A percentile compares a stretch with the other conserved stretches of the same genome.
phyloP scores from a whole-genome alignment of 2,113 vertebrate species.

The Reinhardtius hippoglossoides region DNA sequence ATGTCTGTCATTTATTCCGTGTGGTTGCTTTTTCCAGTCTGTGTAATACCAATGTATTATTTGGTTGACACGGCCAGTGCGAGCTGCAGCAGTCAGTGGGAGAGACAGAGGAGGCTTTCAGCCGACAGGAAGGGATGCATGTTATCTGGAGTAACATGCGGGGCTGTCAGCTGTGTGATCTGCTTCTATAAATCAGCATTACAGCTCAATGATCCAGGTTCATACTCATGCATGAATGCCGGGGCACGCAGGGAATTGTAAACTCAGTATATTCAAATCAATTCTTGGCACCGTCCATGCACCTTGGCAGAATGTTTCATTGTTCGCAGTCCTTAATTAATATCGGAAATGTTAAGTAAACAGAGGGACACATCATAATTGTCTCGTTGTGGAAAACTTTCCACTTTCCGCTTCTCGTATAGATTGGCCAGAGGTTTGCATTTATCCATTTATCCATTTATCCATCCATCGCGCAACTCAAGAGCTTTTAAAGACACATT shows the following conservation, averaged over 20 bases:
- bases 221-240: slow-evolving; percentile 34
- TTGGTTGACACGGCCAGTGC: slow-evolving; percentile 12
- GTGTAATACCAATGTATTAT: slow-evolving; percentile 12
- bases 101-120: slow-evolving; percentile 30
- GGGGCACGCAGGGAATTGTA: slow-evolving; percentile 17
- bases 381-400: background rate
- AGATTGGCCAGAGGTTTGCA: too few species aligned
- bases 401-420: too few species aligned
- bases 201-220: slow-evolving; percentile 49
- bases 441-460: too few species aligned
- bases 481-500: too few species aligned
- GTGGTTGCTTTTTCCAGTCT: background rate
- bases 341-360: background rate
- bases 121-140: slow-evolving; percentile 19
- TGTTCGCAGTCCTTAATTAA: slow-evolving; percentile 31
- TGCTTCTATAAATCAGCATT: slow-evolving; percentile 52
- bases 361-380: too few species aligned
- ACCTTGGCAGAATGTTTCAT: background rate
- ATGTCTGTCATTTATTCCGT: slow-evolving; percentile 11
- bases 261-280: slow-evolving; percentile 34
- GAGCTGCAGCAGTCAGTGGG: slow-evolving; percentile 23
- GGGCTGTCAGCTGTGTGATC: slow-evolving; percentile 51
- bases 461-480: too few species aligned
- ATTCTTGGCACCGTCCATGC: slow-evolving; percentile 14
- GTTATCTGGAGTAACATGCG: slow-evolving; percentile 50